Base-by-base conservation (phyloP, 2,113 vertebrate genomes). In the Phylloscopus trochiloides region DNA sequence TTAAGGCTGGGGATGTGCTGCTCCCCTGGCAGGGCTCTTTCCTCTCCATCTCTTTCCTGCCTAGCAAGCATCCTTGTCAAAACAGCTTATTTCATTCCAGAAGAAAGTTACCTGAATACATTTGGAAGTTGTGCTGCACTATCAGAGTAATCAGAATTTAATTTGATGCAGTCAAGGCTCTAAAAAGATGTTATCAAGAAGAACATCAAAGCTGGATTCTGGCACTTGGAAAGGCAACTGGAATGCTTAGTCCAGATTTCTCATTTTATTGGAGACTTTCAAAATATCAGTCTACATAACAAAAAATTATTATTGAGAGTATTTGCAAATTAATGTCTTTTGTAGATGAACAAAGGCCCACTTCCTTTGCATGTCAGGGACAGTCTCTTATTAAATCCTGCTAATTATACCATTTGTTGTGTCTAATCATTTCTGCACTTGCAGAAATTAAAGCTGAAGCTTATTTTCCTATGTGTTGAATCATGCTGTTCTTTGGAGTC, bases 141-240 rank as follows among this genome's bases (percentile, higher is more conserved):
- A 95, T 96, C 94, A 65, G 93, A 62, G 51, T 90, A 94, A 97
- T 97, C 96, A 93, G 94, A 94, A 96, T 96, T 96, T 96, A 97
- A 97, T 97, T 97, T 93, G 92, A 97, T 92, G 93, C 95, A 95
- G 94, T 96, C 90, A 93, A 92, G 92, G 93, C 92, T 95, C 82
- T 90, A 90, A 96, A 94, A 95, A 96, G 92, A 95, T 96, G 88
- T 93, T 96, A 96, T 96, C 96, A 71, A 93, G 92, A 91, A 83
- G 82, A 97, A 96, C 96, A 97, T 96, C 96, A 97, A 96, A 97
- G 96, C 92, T 76, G 73, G 86, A 94, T 94, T 96, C 79, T 86
- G 95, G 85, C 3, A n/a, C 72, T 96, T 84, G 82, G 93, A 94
- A 94, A 88, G 82, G 86, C 82, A 95, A 92, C 92, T 34, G 90